Evolutionary conservation across 2,113 vertebrate genomes (phyloP).

Genomic region (Entomyzon cyanotis): DNA sequence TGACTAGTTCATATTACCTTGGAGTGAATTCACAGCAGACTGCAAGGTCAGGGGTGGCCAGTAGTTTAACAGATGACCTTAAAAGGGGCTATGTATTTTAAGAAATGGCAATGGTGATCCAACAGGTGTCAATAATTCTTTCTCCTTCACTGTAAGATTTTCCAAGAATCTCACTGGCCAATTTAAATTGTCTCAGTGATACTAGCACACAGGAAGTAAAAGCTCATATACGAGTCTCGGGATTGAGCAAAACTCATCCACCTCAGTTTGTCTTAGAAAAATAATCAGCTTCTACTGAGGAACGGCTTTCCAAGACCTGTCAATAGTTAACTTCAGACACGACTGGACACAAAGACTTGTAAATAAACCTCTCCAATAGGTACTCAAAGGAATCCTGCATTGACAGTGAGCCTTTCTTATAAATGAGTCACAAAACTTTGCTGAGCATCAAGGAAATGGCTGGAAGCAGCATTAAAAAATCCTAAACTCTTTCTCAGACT

Average conservation of each 20-base stretch:
- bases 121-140: slow-evolving; percentile 13
- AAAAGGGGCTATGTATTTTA: slow-evolving; percentile 41
- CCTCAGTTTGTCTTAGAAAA: background rate
- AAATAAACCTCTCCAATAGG: background rate
- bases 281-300: background rate
- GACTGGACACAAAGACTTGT: background rate
- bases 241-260: background rate
- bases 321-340: background rate
- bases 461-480: background rate
- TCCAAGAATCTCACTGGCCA: background rate
- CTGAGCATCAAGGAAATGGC: background rate
- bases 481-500: background rate
- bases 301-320: background rate
- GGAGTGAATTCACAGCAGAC: slow-evolving; percentile 3
- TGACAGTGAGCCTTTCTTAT: background rate
- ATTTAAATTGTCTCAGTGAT: background rate
- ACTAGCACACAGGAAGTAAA: background rate
- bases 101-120: background rate
- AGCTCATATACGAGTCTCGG: background rate
- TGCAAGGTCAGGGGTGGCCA: background rate
- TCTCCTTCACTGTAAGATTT: background rate
- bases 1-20: slow-evolving; percentile 24
- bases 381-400: background rate
- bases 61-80: background rate
- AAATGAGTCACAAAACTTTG: background rate